Base-by-base conservation (phyloP, 2,797 vertebrate species). In the Gorsachius magnificus region DNA sequence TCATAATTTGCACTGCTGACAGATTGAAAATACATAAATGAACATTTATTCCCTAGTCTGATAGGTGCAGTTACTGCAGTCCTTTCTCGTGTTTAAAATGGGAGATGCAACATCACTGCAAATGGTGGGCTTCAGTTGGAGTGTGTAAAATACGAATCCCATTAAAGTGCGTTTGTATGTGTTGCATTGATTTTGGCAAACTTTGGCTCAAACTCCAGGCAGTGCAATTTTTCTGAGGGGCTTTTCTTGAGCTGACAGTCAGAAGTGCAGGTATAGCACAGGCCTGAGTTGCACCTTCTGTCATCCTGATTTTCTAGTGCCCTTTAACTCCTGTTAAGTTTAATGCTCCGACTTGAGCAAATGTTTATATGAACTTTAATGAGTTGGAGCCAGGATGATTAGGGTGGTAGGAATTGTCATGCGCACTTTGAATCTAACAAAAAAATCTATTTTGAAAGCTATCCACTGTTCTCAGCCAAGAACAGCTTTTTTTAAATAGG, bases 1-100 rank as follows among this genome's bases (percentile, higher is more conserved):
- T 94, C 61, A 25, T 83, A 65, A 78, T 94, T 93, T 93, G 87
- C 69, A 86, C 84, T 89, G 66, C 65, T 93, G 83, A 65, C 75
- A 83, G 74, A 77, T 96, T 70, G 60, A 71, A 85, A 80, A 58
- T 57, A 12, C 25, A 4, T 82, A 81, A 88, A 66, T 64, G 60
- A 86, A 63, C 69, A 29, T 58, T 69, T 71, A 54, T 75, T 96
- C 72, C 72, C 50, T 66, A 46, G 61, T 72, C 65, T 79, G 65
- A 51, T 75, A 86, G 72, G 36, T 86, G 66, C 51, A 70, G 50
- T 76, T 68, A 53, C 76, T 83, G 31, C 92, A 76, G 0, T 83
- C 79, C 61, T 75, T 48, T 83, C 65, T 68, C 65, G 20, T 81
- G 50, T 94, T 83, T 83, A 48, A 91, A 77, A 41, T 58, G 89